Evolutionary conservation across 2,888 invertebrate genomes (phyloP), one percentile per base, ranked within the genome.

Genomic region (Xanthorhoe spadicearia): DNA sequence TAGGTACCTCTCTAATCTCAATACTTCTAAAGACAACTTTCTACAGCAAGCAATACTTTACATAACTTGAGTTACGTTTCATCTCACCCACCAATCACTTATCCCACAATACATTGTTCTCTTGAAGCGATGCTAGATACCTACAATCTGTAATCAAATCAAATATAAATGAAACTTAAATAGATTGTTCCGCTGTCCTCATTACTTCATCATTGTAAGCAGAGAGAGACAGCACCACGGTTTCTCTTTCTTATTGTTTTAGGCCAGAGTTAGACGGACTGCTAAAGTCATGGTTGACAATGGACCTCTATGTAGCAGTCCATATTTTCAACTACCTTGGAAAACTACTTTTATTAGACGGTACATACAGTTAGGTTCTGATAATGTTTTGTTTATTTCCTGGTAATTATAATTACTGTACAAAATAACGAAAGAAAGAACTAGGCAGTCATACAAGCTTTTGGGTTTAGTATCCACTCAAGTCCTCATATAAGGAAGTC

Each of bases 111-210:
- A 54, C 57, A 66, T 63, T 66, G 70, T 68, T 66, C 53, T 53
- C 61, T 56, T 49, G 53, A 62, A 63, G 51, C 61, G 59, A 67
- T 46, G 56, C 61, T 50, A 67, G 67, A 70, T 69, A 69, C n/a
- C n/a, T n/a, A n/a, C 71, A 72, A 74, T 77, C 70, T 73, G 61
- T 69, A 77, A 74, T 76, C 73, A 76, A 77, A 78, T 72, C 72
- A 74, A 73, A 74, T 74, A 62, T 74, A 75, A 73, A 72, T 72
- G 58, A 65, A 73, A 68, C 72, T 64, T 62, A 66, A 77, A 70
- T 73, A 70, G 72, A 75, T 73, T 68, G 74, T 77, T 75, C 73
- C 75, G 72, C 72, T 79, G 79, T 71, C 76, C 78, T 75, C 76
- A 76, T 77, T 78, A 64, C 73, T 76, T 64, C 64, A 60, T 69